A percentile compares a stretch with the other conserved stretches of the same genome.
phyloP scores from a whole-genome alignment of 2,888 invertebrate species.

The Amblyteles armatorius region DNA sequence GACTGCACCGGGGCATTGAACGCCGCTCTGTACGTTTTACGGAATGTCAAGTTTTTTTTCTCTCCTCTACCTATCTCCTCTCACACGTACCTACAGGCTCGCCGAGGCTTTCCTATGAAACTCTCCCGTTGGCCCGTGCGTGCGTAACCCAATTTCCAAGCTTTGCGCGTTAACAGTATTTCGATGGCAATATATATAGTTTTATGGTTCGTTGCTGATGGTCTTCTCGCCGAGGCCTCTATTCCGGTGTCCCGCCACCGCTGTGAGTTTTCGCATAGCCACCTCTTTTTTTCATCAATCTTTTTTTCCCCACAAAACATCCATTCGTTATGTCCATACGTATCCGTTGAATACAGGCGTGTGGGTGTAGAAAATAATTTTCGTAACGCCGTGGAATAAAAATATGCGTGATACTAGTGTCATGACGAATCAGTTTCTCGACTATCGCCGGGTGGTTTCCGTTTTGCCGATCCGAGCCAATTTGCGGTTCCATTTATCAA shows the following conservation, averaged over 20 bases:
- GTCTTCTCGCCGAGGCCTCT: constrained; percentile 11
- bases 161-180: constrained; percentile 58
- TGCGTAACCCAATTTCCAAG: constrained; percentile 56
- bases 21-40: constrained; percentile 10
- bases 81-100: constrained; percentile 7
- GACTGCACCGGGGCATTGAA: constrained; percentile 7
- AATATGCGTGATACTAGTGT: neutral
- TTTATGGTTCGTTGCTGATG: constrained; percentile 37
- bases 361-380: neutral
- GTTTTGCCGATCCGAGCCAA: constrained; percentile 44
- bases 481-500: constrained; percentile 50
- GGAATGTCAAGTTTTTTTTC: constrained; percentile 31
- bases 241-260: constrained; percentile 8
- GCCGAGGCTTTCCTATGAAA: constrained; percentile 41
- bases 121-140: constrained; percentile 30
- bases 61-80: constrained; percentile 8
- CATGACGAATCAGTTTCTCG: neutral
- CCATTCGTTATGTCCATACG: neutral
- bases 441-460: constrained; percentile 26
- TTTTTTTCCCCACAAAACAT: neutral
- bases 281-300: neutral
- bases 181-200: constrained; percentile 45
- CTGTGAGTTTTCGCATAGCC: neutral
- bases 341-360: neutral
- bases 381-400: neutral